Evolutionary conservation across 2,113 vertebrate species (phyloP), one percentile per base, ranked within the genome.

Genomic region (Pongo abelii): DNA sequence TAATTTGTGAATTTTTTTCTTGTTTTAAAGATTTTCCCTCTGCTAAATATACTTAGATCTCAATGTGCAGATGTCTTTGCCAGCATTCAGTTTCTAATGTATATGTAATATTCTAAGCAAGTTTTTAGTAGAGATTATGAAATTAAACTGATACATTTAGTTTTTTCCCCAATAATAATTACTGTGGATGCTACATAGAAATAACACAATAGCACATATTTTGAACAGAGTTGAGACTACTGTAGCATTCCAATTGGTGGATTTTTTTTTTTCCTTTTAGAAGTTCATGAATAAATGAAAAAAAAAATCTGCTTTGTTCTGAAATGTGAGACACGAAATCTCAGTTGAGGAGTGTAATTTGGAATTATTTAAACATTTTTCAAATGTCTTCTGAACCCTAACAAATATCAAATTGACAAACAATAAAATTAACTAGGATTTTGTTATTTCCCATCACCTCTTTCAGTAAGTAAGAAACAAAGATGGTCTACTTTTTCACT

Each of bases 1-100:
- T 94, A 98, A 91, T 97, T 96, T 97, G 78, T 25, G 95, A 97
- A 97, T 83, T 20, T 0, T 70, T 98, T 98, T 92, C 87, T 87
- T 95, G 75, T 67, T 59, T 91, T 97, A 96, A 97, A 93, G 84
- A 50, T 87, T 46, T 55, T 5, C 17, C 8, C 2, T 38, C 64
- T 67, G 35, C 55, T 85, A 91, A 79, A 67, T 94, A 46, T 32
- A n/a, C 57, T 35, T 27, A 17, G 52, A 52, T 75, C 48, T 27
- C 84, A 35, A 85, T 61, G n/a, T 20, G 11, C 6, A 48, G 91
- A 30, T n/a, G 20, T 74, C 72, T 80, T 55, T 94, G 35, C 18
- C n/a, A 83, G 70, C 17, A 50, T 85, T 90, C 59, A 40, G 25
- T 75, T 93, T 94, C 74, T 74, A 87, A 69, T 48, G 30, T 84